Percentiles rank a stretch among this genome's conserved stretches.
These are phyloP conservation scores for Myotis daubentonii DNA, from an alignment of 2,797 vertebrate genomes.

Conservation along the genomic window DNA sequence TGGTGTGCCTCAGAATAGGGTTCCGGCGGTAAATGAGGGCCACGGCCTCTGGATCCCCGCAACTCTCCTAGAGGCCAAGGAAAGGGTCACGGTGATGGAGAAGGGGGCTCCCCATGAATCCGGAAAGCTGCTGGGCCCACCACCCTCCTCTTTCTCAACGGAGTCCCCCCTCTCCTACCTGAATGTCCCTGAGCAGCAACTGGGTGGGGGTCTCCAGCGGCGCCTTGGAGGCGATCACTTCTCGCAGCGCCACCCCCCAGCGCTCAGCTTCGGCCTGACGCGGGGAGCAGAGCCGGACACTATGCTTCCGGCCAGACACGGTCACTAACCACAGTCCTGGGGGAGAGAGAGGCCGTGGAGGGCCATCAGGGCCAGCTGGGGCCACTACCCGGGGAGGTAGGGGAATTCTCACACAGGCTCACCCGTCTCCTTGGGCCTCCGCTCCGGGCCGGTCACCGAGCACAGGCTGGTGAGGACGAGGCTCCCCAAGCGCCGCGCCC, in stretches of 20 bases:
- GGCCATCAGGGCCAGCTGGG: neutral
- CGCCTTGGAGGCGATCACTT: conserved; percentile 95
- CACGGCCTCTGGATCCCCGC: conserved; percentile 92
- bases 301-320: conserved; percentile 95
- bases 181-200: conserved; percentile 95
- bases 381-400: neutral
- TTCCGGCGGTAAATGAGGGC: conserved; percentile 96
- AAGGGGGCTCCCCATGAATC: neutral
- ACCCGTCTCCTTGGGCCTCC: conserved; percentile 96
- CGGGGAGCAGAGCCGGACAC: conserved; percentile 93
- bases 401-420: conserved; percentile 63
- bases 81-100: neutral
- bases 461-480: conserved; percentile 97
- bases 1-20: conserved; percentile 95
- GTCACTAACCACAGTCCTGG: conserved; percentile 96
- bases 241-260: conserved; percentile 95
- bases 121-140: neutral
- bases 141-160: neutral
- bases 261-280: conserved; percentile 95
- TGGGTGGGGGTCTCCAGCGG: conserved; percentile 96
- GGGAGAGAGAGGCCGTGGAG: neutral
- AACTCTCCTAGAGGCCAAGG: conserved; percentile 89
- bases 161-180: conserved; percentile 85
- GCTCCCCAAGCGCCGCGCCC: conserved; percentile 91
- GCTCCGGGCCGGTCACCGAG: conserved; percentile 95